Percentiles rank a stretch among this genome's conserved stretches.
Conservation (phyloP, 2,113 vertebrate species). For the Takifugu flavidus region DNA sequence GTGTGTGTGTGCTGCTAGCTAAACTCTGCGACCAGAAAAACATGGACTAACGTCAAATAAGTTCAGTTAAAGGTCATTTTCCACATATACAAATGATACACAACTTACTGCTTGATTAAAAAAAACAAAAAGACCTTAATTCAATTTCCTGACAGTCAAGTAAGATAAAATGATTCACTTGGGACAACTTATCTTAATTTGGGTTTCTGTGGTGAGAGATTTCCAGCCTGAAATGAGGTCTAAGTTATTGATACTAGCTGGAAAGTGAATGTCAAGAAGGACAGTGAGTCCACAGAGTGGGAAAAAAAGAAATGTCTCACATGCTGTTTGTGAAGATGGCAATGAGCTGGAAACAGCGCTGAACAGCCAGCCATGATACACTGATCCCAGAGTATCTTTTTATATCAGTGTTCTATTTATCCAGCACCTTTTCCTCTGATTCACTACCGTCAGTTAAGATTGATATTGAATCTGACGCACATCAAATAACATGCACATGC, state of each 20-base stretch:
- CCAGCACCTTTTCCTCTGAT: conserved; percentile 11
- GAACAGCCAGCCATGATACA: conserved; percentile 26
- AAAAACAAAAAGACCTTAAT: background rate
- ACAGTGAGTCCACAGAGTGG: conserved; percentile 28
- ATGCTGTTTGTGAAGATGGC: conserved; percentile 31
- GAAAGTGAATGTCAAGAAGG: conserved; percentile 33
- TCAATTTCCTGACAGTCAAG: background rate
- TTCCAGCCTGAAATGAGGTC: conserved; percentile 29
- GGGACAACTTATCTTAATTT: conserved; percentile 20
- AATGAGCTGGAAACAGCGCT: conserved; percentile 21
- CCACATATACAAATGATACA: too few relatives aligned
- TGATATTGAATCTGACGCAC: conserved; percentile 16
- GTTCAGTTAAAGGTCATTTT: too few relatives aligned
- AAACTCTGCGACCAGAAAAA: too few relatives aligned
- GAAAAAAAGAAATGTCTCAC: conserved; percentile 13
- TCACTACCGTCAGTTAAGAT: conserved; percentile 25
- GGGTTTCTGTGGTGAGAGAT: conserved; percentile 7
- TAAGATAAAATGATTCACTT: conserved; percentile 10
- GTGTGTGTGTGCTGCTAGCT: too few relatives aligned
- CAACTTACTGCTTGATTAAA: too few relatives aligned
- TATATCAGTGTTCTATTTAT: conserved; percentile 12
- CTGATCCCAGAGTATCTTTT: conserved; percentile 20
- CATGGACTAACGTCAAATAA: too few relatives aligned
- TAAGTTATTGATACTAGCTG: conserved; percentile 26
- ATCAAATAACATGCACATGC: conserved; percentile 23